phyloP scores from a whole-genome alignment of 2,797 vertebrate genomes.

The Dryobates pubescens region DNA sequence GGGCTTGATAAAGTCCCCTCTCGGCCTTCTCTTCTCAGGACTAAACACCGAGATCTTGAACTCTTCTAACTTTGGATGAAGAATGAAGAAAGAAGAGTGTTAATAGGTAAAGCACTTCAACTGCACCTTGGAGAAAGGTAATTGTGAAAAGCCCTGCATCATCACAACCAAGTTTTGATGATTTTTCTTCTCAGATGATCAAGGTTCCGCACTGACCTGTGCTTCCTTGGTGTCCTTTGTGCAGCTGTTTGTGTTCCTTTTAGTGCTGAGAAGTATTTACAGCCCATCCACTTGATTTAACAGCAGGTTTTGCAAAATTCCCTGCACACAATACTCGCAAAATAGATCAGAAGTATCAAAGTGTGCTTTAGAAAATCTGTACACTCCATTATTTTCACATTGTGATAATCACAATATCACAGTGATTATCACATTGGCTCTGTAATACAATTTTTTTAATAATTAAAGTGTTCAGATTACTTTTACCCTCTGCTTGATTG shows the following conservation, averaged over 20 bases:
- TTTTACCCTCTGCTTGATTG: slow-evolving; percentile 47
- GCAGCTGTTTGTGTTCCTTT: neutral
- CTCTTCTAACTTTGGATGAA: neutral
- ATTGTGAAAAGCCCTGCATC: neutral
- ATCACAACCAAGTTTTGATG: neutral
- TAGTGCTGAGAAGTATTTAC: neutral
- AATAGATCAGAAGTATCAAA: neutral
- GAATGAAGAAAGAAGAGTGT: neutral
- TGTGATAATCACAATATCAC: neutral
- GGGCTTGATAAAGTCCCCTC: no score
- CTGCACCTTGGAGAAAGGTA: neutral
- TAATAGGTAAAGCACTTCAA: neutral
- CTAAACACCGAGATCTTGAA: neutral
- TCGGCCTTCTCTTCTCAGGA: no score
- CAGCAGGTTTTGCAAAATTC: neutral
- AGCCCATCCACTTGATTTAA: neutral
- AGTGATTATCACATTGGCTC: neutral
- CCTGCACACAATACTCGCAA: neutral
- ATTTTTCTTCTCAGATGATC: neutral
- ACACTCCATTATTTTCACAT: neutral
- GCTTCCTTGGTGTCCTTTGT: neutral
- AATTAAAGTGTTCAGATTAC: slow-evolving; percentile 51
- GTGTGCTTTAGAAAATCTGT: slow-evolving; percentile 1
- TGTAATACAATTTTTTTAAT: slow-evolving; percentile 32
- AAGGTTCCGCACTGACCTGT: neutral